Base-by-base conservation (phyloP, 2,797 vertebrate genomes). In the Coendou prehensilis region DNA sequence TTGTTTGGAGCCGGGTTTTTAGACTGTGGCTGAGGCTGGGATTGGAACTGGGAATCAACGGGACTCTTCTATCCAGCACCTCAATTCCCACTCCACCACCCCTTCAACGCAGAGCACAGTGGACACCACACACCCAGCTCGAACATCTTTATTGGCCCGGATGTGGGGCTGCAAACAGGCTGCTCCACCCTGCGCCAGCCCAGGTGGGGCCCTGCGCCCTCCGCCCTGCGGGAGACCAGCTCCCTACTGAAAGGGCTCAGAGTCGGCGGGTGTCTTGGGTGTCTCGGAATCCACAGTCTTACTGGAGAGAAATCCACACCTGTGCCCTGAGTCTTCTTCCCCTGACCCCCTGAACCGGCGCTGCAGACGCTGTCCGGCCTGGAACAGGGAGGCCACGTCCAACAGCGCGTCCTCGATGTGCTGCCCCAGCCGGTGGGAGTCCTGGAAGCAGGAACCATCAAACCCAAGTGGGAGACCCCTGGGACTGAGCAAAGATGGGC, bases 341-440 rank as follows among this genome's bases (percentile, higher is more conserved):
- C 52, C 67, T 37, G 28, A 22, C 0, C 59, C 47, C 56, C 81
- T 9, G 94, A 57, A 9, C 56, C 13, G n/a, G 37, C 57, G 45
- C 47, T 73, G 69, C 22, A 89, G 73, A n/a, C 13, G 87, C 75
- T 95, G 95, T 96, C 97, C 71, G 95, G 98, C 88, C 76, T 97
- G 98, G 98, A 99, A 98, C 92, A 99, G 98, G 41, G 98, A 88
- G 23, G 99, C 95, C 73, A 99, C 97, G 14, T 99, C 99, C 9
- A 97, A 76, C 93, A 99, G 91, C 4, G 99, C 99, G 13, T 98
- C 98, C 84, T 97, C 98, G 83, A 99, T 99, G 98, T 98, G 98
- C 75, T 64, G 96, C 5, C 99, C 99, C 95, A 99, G 99, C 87
- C 98, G 98, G 76, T 98, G 99, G 61, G 99, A 98, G 54, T 99